Percentiles rank a stretch among this genome's conserved stretches.
These are phyloP conservation scores for Barnardius zonarius DNA, from an alignment of 2,113 vertebrate genomes.

Conservation along the genomic window DNA sequence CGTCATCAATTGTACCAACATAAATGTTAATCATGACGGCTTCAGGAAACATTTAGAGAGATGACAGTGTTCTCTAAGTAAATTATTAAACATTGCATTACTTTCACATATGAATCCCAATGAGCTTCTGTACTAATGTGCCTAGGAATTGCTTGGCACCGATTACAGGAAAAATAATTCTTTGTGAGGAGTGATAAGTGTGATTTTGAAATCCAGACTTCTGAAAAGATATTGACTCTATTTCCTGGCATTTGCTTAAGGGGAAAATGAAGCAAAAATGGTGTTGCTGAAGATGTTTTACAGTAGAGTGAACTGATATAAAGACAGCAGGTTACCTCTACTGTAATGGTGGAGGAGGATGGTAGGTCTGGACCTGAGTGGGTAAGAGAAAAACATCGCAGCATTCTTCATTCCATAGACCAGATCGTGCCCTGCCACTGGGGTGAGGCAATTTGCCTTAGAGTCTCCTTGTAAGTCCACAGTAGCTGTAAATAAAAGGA, in stretches of 20 bases:
- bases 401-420: background rate
- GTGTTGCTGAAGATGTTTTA: background rate
- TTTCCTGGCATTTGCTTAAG: background rate
- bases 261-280: background rate
- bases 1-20: background rate
- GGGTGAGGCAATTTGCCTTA: background rate
- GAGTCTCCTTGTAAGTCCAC: background rate
- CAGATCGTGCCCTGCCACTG: background rate
- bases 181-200: background rate
- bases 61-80: background rate
- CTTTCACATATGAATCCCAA: background rate
- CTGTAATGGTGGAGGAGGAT: background rate
- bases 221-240: background rate
- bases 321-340: background rate
- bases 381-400: background rate
- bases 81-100: slow-evolving; percentile 36
- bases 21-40: slow-evolving; percentile 33
- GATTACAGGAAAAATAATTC: background rate
- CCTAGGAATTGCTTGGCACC: slow-evolving; percentile 4
- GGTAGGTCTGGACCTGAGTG: background rate
- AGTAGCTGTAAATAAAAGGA: background rate
- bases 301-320: background rate
- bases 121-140: background rate
- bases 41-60: slow-evolving; percentile 25
- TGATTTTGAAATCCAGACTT: slow-evolving; percentile 5